Evolutionary conservation across 2,797 vertebrate genomes (phyloP).

Genomic region (Tragopan temminckii): DNA sequence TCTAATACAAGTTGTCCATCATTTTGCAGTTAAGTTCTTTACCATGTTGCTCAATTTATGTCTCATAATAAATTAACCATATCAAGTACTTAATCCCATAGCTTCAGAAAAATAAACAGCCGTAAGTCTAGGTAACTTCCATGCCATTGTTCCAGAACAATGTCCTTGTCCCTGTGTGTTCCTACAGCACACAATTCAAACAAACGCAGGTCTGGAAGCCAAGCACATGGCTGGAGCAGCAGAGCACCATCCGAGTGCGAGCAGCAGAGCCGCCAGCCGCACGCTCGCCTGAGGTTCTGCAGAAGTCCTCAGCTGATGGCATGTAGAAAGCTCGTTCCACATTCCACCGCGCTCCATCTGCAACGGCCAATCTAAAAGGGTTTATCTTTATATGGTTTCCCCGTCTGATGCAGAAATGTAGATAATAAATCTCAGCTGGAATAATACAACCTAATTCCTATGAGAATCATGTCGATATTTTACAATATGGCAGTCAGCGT

Average conservation of each 20-base stretch:
- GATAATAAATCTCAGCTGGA: background rate
- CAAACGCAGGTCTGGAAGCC: background rate
- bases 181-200: background rate
- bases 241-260: background rate
- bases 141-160: constrained; percentile 20
- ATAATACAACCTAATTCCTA: background rate
- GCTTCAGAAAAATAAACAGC: constrained; percentile 59
- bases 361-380: constrained; percentile 23
- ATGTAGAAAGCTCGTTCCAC: background rate
- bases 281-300: background rate
- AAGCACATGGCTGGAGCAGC: background rate
- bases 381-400: constrained; percentile 29
- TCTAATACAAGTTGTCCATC: constrained; percentile 67
- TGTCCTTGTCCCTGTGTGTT: constrained; percentile 4
- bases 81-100: constrained; percentile 37
- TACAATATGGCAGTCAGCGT: accelerated
- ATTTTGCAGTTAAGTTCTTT: constrained; percentile 66
- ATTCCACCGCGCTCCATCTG: background rate
- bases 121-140: background rate
- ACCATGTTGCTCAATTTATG: constrained; percentile 46
- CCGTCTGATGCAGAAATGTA: background rate
- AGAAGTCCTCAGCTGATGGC: constrained; percentile 9
- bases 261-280: accelerated
- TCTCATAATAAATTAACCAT: constrained; percentile 59
- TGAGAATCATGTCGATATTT: background rate